Percentiles rank a stretch among this genome's conserved stretches.
Evolutionary conservation across 2,113 vertebrate genomes (phyloP).

Genomic region (Rhea americana): DNA sequence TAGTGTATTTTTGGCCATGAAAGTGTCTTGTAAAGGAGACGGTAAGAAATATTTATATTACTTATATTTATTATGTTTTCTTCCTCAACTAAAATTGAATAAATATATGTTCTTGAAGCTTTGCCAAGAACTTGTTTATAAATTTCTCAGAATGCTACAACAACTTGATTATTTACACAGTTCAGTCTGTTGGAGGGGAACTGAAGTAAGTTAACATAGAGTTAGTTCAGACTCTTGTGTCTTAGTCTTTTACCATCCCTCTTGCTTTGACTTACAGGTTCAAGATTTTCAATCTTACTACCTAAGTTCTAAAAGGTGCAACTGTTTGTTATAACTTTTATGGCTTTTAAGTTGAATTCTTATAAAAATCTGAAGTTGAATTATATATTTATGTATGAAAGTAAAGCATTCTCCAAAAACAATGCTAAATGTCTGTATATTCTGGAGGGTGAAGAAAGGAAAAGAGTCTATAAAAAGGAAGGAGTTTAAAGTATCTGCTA

Average conservation of each 20-base stretch:
- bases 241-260: not conserved
- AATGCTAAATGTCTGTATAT: not conserved
- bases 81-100: conserved; percentile 10
- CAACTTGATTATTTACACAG: not conserved
- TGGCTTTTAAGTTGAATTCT: not conserved
- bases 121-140: not conserved
- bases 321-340: not conserved
- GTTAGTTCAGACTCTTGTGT: rapidly evolving
- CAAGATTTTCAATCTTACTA: not conserved
- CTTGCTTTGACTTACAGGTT: not conserved
- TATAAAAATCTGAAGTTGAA: not conserved
- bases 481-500: not conserved
- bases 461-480: not conserved
- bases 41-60: not conserved
- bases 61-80: not conserved
- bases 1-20: not conserved
- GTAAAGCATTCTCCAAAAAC: not conserved
- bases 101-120: conserved; percentile 45
- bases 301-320: not conserved
- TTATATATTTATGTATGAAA: not conserved
- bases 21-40: not conserved
- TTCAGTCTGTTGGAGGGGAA: not conserved
- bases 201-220: not conserved
- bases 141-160: not conserved
- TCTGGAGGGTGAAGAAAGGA: not conserved